phyloP scores from a whole-genome alignment of 2,888 invertebrate species.

The Coenonympha arcania region DNA sequence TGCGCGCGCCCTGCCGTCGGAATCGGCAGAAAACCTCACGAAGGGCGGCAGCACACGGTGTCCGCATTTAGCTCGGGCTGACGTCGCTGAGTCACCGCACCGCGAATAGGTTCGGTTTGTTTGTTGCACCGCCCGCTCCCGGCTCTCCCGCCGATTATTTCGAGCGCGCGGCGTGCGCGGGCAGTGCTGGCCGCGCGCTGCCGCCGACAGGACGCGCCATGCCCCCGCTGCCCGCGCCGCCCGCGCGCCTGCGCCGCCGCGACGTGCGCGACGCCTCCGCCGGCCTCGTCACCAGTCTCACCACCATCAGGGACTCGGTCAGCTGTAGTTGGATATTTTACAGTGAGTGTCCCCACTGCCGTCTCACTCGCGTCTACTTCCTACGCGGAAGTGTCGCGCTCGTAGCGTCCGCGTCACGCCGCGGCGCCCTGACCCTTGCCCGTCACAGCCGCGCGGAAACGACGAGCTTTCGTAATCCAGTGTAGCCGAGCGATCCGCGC shows the following conservation, averaged over 20 bases:
- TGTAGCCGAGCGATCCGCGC: neutral
- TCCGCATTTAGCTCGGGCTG: slow-evolving; percentile 72
- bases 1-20: slow-evolving; percentile 61
- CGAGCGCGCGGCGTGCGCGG: slow-evolving; percentile 52
- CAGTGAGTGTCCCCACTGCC: slow-evolving; percentile 71
- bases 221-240: slow-evolving; percentile 66
- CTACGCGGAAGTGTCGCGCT: slow-evolving; percentile 30
- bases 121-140: slow-evolving; percentile 70
- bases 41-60: slow-evolving; percentile 67
- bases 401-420: slow-evolving; percentile 38
- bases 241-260: slow-evolving; percentile 49
- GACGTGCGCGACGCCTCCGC: slow-evolving; percentile 73
- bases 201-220: slow-evolving; percentile 58
- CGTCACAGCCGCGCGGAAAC: slow-evolving; percentile 1
- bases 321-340: slow-evolving; percentile 85
- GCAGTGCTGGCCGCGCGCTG: slow-evolving; percentile 64
- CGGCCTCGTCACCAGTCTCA: slow-evolving; percentile 75
- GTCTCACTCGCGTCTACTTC: slow-evolving; percentile 22
- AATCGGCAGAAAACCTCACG: slow-evolving; percentile 68
- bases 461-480: neutral
- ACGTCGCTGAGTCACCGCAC: slow-evolving; percentile 68
- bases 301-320: slow-evolving; percentile 77
- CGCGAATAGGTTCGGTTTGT: slow-evolving; percentile 71
- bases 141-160: slow-evolving; percentile 66
- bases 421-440: slow-evolving; percentile 25